A percentile compares a stretch with the other conserved stretches of the same genome.
Evolutionary conservation across 1,140 invertebrate species (phyloP).

Genomic region (Argopecten irradians): DNA sequence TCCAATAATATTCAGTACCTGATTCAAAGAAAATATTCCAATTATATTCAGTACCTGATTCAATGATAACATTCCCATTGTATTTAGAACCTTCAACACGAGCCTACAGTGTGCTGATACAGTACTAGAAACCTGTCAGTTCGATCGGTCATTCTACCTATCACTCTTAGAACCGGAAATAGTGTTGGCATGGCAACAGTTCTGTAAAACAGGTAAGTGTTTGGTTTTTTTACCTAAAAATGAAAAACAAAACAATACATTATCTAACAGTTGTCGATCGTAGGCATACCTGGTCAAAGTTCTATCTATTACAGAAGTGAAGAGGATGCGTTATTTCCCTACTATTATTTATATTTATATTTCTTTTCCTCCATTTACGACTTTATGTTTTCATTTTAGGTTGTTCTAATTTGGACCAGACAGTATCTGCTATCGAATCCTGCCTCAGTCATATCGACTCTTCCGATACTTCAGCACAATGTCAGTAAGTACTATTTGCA

Average conservation of each 20-base stretch:
- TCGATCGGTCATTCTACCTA: neutral
- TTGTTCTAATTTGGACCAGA: neutral
- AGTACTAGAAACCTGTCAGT: neutral
- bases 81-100: neutral
- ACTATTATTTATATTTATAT: neutral
- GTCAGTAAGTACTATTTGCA: neutral
- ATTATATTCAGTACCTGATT: no score
- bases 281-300: no score
- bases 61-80: neutral
- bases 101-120: neutral
- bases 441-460: neutral
- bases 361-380: neutral
- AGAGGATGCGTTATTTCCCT: neutral
- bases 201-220: neutral
- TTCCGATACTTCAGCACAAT: neutral
- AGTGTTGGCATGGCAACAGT: slow-evolving; percentile 4
- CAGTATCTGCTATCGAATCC: neutral
- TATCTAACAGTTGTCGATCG: no score
- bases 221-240: neutral
- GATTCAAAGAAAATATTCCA: no score
- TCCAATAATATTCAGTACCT: no score
- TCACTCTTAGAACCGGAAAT: neutral
- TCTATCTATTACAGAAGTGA: no score
- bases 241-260: neutral
- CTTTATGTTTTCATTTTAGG: neutral